Conservation (phyloP, 2,113 vertebrate genomes). For the Ovis aries region ARS-UI_Ramb_v3.0 NC_056058.1:24878001-24878500, state of each 20-base stretch:
- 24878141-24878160: not conserved
- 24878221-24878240: not conserved
- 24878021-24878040: not conserved
- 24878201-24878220: accelerated
- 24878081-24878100: not conserved
- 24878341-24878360: conserved; percentile 85
- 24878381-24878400: conserved; percentile 82
- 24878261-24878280: conserved; percentile 89
- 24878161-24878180: accelerated
- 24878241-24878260: conserved; percentile 87
- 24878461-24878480: not conserved
- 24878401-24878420: conserved; percentile 89
- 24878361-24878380: conserved; percentile 88
- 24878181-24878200: not conserved
- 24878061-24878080: not conserved
- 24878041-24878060: not conserved
- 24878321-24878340: conserved; percentile 87
- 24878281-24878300: conserved; percentile 85
- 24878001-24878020: not conserved
- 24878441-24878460: not conserved
- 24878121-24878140: not conserved
- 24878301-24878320: conserved; percentile 87
- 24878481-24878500: not conserved
- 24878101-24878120: not conserved
- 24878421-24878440: not conserved